phyloP scores from a whole-genome alignment of 2,888 invertebrate species.

The Lasius fuliginosus region DNA sequence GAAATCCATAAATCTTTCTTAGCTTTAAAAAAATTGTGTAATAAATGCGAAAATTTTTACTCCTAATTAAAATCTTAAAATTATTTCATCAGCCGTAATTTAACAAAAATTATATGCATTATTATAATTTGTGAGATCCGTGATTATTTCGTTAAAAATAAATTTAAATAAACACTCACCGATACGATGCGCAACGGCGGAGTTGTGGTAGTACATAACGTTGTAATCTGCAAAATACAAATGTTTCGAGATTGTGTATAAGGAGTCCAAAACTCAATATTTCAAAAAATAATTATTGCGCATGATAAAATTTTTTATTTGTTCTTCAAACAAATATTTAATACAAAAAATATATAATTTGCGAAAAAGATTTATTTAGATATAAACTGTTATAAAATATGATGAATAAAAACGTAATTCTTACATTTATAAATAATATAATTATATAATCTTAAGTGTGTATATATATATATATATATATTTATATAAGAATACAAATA shows the following conservation, averaged over 20 bases:
- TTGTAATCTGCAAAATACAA: not conserved
- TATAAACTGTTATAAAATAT: not conserved
- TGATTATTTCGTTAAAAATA: conserved; percentile 8
- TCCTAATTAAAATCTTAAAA: not conserved
- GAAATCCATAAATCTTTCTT: not conserved
- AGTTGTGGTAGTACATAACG: not conserved
- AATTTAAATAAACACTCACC: not conserved
- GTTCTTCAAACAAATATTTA: conserved; percentile 1
- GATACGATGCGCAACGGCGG: not conserved
- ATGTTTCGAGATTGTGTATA: not conserved
- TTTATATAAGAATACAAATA: not conserved
- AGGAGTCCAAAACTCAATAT: not conserved
- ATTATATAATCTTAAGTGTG: not conserved
- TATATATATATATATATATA: too few relatives aligned
- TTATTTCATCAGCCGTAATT: not conserved
- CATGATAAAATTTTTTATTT: not conserved
- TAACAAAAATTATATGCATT: not conserved
- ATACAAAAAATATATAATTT: not conserved
- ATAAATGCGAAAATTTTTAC: not conserved
- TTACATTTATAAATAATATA: not conserved
- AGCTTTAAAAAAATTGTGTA: not conserved
- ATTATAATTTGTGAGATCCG: not conserved
- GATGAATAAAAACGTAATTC: not conserved
- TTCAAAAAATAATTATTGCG: not conserved
- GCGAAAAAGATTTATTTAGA: not conserved